Conservation (phyloP, 2,113 vertebrate genomes). For the Marmota monax region DNA sequence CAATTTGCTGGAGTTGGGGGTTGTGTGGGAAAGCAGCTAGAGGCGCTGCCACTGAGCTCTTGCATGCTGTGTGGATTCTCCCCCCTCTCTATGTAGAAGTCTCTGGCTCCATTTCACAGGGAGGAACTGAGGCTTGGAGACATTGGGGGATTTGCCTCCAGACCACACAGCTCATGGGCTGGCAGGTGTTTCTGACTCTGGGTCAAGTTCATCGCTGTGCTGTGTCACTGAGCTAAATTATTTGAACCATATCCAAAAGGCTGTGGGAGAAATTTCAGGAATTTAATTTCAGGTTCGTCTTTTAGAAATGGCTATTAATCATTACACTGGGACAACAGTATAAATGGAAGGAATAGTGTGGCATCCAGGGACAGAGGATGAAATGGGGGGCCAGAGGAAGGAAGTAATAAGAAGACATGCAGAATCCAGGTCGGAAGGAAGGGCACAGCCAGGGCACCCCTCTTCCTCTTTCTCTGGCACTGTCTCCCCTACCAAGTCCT, state of each 20-base stretch:
- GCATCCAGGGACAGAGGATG: neutral
- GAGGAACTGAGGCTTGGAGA: neutral
- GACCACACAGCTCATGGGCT: neutral
- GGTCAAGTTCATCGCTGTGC: neutral
- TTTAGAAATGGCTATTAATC: neutral
- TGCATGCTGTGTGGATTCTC: neutral
- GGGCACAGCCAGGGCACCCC: neutral
- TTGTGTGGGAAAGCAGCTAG: neutral
- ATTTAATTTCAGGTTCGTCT: neutral
- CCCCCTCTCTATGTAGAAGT: neutral
- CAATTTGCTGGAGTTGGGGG: neutral
- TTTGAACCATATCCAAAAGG: too few species aligned
- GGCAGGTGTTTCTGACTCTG: neutral
- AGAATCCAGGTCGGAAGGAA: neutral
- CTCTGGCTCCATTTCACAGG: neutral
- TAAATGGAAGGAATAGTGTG: neutral
- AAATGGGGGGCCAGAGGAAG: neutral
- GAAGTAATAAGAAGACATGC: neutral
- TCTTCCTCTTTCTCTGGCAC: neutral
- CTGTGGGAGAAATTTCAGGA: neutral
- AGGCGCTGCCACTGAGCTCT: neutral
- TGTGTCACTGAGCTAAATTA: neutral
- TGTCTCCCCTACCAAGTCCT: fast-evolving
- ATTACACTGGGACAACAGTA: neutral
- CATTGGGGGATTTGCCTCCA: neutral